A percentile compares a stretch with the other conserved stretches of the same genome.
phyloP scores from a whole-genome alignment of 2,888 invertebrate genomes.

The Thera britannica region DNA sequence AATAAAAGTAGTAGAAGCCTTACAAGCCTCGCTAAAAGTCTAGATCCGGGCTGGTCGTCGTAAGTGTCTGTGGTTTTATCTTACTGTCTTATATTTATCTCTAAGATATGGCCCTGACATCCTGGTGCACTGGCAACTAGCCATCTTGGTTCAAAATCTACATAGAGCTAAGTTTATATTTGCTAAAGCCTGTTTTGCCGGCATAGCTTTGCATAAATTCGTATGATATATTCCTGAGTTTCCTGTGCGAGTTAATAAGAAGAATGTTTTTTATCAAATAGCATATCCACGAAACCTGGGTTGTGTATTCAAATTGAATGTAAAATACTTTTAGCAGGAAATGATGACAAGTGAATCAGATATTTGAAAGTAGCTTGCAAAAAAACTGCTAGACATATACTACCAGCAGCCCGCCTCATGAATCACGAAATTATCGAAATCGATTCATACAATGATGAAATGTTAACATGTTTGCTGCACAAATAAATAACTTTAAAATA shows the following conservation, averaged over 20 bases:
- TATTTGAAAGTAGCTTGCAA: conserved; percentile 49
- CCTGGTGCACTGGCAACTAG: conserved; percentile 34
- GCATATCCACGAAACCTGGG: conserved; percentile 8
- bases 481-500: too few species aligned
- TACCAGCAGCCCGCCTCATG: conserved; percentile 53
- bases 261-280: conserved; percentile 9
- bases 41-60: conserved; percentile 7
- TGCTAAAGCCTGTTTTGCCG: conserved; percentile 17
- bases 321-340: conserved; percentile 39
- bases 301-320: conserved; percentile 36
- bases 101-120: conserved; percentile 29
- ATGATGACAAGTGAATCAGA: conserved; percentile 47
- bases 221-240: conserved; percentile 5
- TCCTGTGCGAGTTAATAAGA: neutral
- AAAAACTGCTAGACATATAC: conserved; percentile 58
- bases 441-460: too few species aligned
- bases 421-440: conserved; percentile 54
- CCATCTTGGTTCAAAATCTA: conserved; percentile 29
- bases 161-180: conserved; percentile 16
- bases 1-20: neutral
- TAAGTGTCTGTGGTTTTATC: conserved; percentile 16
- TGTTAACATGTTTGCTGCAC: too few species aligned
- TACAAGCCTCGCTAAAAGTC: neutral
- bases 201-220: conserved; percentile 9
- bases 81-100: conserved; percentile 23